Base-by-base conservation (phyloP, 1,140 invertebrate species). In the Bombus pyrosoma region DNA sequence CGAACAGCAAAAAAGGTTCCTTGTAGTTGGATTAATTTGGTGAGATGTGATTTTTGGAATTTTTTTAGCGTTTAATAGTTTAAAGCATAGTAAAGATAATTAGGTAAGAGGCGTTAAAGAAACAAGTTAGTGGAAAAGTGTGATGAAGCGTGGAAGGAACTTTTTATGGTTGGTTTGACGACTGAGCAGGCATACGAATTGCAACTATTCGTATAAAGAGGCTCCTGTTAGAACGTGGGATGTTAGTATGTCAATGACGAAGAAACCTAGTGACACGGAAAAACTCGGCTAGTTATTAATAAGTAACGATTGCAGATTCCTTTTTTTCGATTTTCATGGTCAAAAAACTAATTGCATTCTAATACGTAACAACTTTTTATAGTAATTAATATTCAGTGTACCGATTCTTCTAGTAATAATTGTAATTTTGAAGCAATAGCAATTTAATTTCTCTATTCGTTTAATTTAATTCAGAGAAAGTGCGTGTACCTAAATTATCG, bases 181-280 rank as follows among this genome's bases (percentile, higher is more conserved):
- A 43, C 13, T 22, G n/a, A 32, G n/a, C 2, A 73, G 15, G 37
- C 47, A 53, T 53, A 53, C 47, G 47, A 53, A 53, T 8, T 64
- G 37, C 15, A n/a, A 59, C 15, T 3, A 13, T 10, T n/a, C 5
- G 6, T n/a, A 28, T 28, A 18, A 43, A 9, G n/a, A 64, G 22
- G 59, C 13, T 59, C 37, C 39, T 47, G 32, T 22, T 34, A 37
- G 57, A 78, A n/a, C 32, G 76, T 43, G 18, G 59, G 76, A 43
- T 39, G 37, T 62, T 78, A 43, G 59, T 43, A n/a, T 78, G 76
- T 78, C 59, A 64, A 78, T 64, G 59, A 64, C 39, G 34, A 37
- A 22, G 25, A 18, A 76, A n/a, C 37, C 66, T 72, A 69, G 8
- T 69, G 68, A 10, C 18, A 37, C 25, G 13, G 39, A 41, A 72